Evolutionary conservation across 2,113 vertebrate genomes (phyloP).

Genomic region (Heterotis niloticus): DNA sequence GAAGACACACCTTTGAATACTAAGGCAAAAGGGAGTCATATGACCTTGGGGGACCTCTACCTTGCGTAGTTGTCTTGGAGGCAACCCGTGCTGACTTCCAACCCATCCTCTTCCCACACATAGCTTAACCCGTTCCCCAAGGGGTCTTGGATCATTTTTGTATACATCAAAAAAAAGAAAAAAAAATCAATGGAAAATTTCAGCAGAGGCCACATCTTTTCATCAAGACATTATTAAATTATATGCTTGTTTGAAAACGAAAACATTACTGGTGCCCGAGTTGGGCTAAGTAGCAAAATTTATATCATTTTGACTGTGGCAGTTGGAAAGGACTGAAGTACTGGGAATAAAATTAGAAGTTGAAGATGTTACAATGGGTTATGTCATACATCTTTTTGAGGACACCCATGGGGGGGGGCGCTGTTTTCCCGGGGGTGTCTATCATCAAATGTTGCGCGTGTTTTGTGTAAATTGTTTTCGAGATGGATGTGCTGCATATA

Average conservation of each 20-base stretch:
- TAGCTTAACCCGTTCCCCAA: neutral
- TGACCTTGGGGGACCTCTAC: conserved; percentile 18
- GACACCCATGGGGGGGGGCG: no score
- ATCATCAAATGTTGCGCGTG: neutral
- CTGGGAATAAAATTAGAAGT: no score
- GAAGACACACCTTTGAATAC: neutral
- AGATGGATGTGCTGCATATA: neutral
- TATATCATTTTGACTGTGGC: no score
- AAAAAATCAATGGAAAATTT: conserved; percentile 1
- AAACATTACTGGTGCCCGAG: neutral
- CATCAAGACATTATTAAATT: neutral
- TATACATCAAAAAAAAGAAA: neutral
- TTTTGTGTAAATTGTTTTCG: neutral
- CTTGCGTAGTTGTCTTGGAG: conserved; percentile 16
- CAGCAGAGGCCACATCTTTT: neutral
- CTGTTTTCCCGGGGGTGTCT: no score
- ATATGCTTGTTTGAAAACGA: neutral
- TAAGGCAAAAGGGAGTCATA: neutral
- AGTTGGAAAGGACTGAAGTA: no score
- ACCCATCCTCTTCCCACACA: neutral
- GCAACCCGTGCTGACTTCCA: conserved; percentile 19
- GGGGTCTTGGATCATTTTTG: neutral
- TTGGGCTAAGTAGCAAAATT: no score
- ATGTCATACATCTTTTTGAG: no score
- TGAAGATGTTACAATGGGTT: no score